Percentiles rank a stretch among this genome's conserved stretches.
These are phyloP conservation scores for Aulostomus chinensis DNA, from an alignment of 2,797 vertebrate species.

Conservation along the genomic window DNA sequence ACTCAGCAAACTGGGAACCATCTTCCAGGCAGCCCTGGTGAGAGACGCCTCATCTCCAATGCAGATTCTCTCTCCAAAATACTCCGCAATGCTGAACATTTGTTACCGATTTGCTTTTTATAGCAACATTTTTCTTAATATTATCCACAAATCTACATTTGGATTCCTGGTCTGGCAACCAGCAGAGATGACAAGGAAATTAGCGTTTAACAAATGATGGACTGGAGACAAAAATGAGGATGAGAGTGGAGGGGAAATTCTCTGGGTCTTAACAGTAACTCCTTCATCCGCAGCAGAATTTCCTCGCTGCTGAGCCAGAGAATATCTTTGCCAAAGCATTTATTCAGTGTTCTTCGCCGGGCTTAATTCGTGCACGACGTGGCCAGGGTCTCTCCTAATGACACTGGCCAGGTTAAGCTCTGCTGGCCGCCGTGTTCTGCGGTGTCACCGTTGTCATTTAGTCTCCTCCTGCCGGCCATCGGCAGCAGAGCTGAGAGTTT, in stretches of 20 bases:
- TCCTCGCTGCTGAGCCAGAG: conserved; percentile 27
- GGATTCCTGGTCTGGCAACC: conserved; percentile 36
- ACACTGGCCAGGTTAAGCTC: conserved; percentile 25
- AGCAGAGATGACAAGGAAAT: conserved; percentile 38
- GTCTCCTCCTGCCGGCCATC: conserved; percentile 27
- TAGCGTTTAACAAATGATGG: conserved; percentile 25
- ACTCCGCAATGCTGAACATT: conserved; percentile 41
- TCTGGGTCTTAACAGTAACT: conserved; percentile 34
- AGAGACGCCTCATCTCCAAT: conserved; percentile 55
- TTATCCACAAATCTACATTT: conserved; percentile 37
- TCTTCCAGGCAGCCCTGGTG: conserved; percentile 39
- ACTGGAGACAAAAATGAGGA: conserved; percentile 21
- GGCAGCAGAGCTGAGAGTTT: conserved; percentile 41
- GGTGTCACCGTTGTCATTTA: conserved; percentile 25
- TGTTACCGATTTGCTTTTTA: conserved; percentile 21
- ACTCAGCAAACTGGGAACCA: conserved; percentile 61
- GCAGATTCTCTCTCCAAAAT: conserved; percentile 37
- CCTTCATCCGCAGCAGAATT: conserved; percentile 38
- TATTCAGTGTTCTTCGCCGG: conserved; percentile 8
- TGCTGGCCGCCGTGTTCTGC: conserved; percentile 4
- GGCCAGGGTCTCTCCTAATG: conserved; percentile 8
- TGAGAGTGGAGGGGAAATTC: conserved; percentile 21
- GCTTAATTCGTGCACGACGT: conserved; percentile 25
- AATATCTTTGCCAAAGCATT: conserved; percentile 23
- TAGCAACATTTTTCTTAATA: conserved; percentile 5